Conservation (phyloP, 2,888 invertebrate genomes). For the Napeogenes inachia region DNA sequence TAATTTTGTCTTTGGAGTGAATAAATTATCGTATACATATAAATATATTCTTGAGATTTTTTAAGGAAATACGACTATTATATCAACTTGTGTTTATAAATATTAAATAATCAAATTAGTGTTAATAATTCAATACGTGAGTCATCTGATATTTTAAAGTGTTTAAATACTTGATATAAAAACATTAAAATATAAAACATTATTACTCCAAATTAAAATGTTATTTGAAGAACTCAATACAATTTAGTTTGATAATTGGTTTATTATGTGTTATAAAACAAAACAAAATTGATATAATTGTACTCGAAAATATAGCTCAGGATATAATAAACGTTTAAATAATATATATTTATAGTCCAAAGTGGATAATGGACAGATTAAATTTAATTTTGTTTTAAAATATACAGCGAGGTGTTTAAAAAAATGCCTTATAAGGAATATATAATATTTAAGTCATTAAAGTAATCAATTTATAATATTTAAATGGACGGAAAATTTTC, state of each 20-base stretch:
- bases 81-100: not conserved
- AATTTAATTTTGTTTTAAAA: no score
- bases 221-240: constrained; percentile 20
- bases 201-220: constrained; percentile 22
- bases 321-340: constrained; percentile 5
- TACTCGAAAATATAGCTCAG: constrained; percentile 11
- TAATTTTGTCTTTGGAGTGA: no score
- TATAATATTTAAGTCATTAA: no score
- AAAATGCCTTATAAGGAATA: no score
- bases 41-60: not conserved
- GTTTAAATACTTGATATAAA: constrained; percentile 5
- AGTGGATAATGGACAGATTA: no score
- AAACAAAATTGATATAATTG: constrained; percentile 13
- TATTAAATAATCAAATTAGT: not conserved
- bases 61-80: not conserved
- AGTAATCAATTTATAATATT: no score
- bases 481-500: constrained; percentile 9
- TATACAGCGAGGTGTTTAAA: no score
- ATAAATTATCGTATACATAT: no score
- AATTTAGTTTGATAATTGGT: constrained; percentile 13
- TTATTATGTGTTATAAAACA: constrained; percentile 20
- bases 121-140: not conserved
- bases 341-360: not conserved
- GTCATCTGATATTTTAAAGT: not conserved
- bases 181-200: constrained; percentile 12